Evolutionary conservation across 2,888 invertebrate species (phyloP).

Genomic region (Pecten maximus): DNA sequence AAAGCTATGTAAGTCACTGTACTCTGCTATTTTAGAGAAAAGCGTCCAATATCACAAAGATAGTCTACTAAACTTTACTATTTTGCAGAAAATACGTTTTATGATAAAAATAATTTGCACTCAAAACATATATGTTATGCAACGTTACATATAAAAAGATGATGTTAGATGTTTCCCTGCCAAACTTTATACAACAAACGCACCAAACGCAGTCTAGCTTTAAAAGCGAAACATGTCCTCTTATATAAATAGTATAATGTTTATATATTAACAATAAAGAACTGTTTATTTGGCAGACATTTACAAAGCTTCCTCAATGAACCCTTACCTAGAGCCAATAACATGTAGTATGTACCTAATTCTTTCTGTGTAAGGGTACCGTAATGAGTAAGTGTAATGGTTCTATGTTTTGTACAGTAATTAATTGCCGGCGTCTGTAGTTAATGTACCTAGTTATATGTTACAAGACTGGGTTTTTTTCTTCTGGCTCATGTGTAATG

Average conservation of each 20-base stretch:
- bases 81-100: too few species aligned
- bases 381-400: background rate
- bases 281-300: background rate
- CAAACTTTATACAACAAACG: too few species aligned
- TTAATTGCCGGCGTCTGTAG: background rate
- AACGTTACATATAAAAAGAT: too few species aligned
- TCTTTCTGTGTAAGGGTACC: background rate
- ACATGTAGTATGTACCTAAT: background rate
- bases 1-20: too few species aligned
- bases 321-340: background rate
- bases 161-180: too few species aligned
- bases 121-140: too few species aligned
- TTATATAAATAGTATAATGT: background rate
- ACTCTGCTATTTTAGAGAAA: too few species aligned
- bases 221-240: too few species aligned
- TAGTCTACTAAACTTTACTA: too few species aligned
- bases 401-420: background rate
- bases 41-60: too few species aligned
- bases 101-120: too few species aligned
- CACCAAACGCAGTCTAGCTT: too few species aligned
- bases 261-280: background rate
- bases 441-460: background rate
- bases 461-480: background rate
- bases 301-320: background rate
- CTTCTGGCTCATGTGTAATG: background rate